phyloP scores from a whole-genome alignment of 2,113 vertebrate genomes.

The Upupa epops region DNA sequence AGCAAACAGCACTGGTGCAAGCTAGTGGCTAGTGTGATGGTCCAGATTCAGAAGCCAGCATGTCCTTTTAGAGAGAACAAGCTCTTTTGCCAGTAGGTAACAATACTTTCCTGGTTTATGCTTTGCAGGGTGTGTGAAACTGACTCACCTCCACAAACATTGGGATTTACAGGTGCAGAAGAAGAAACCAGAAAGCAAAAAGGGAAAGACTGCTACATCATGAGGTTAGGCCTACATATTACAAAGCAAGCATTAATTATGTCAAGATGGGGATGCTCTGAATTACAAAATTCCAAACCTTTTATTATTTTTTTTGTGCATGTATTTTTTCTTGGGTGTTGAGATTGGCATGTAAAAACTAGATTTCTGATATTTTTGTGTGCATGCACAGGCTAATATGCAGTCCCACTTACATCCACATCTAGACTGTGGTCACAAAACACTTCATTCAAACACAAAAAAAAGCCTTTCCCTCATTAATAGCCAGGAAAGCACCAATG shows the following conservation, averaged over 20 bases:
- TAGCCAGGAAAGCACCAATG: neutral
- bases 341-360: neutral
- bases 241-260: neutral
- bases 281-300: neutral
- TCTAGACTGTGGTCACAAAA: neutral
- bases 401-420: neutral
- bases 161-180: neutral
- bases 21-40: neutral
- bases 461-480: neutral
- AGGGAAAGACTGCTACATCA: neutral
- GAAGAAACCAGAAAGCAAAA: neutral
- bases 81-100: neutral
- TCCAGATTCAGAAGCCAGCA: neutral
- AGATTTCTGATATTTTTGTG: neutral
- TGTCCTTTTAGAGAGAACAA: neutral
- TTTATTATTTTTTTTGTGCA: neutral
- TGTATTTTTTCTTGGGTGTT: neutral
- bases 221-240: neutral
- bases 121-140: neutral
- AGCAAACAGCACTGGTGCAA: neutral
- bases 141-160: neutral
- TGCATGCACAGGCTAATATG: neutral
- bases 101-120: neutral
- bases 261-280: neutral
- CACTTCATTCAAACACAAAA: neutral